Percentiles rank a stretch among this genome's conserved stretches.
phyloP scores from a whole-genome alignment of 2,113 vertebrate genomes.

The Aptenodytes patagonicus region DNA sequence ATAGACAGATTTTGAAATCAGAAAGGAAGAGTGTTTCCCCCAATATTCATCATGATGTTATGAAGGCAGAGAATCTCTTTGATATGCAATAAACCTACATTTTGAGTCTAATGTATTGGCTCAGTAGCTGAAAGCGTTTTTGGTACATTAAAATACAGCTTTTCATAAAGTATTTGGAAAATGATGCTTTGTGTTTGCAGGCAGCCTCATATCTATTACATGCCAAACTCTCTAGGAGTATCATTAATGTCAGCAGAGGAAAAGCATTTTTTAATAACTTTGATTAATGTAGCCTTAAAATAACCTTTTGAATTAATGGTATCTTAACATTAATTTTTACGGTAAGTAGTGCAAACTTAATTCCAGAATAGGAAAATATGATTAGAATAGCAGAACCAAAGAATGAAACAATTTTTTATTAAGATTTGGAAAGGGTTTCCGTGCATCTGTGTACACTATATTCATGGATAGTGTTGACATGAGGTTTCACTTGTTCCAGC shows the following conservation, averaged over 20 bases:
- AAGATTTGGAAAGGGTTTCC: background rate
- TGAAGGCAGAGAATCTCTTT: background rate
- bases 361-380: background rate
- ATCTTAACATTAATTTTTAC: background rate
- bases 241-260: background rate
- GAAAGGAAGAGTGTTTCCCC: background rate
- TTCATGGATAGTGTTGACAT: background rate
- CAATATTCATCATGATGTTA: background rate
- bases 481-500: background rate
- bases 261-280: background rate
- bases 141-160: background rate
- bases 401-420: background rate
- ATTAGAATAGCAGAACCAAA: background rate
- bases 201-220: background rate
- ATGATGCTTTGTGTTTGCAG: background rate
- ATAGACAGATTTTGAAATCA: background rate
- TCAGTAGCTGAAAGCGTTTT: background rate
- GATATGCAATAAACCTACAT: background rate
- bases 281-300: background rate
- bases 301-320: background rate
- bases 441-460: background rate
- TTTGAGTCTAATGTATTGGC: background rate
- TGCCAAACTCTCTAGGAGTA: background rate
- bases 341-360: background rate
- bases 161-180: background rate